A percentile compares a stretch with the other conserved stretches of the same genome.
Conservation (phyloP, 2,113 vertebrate genomes). For the Ophiodon elongatus region DNA sequence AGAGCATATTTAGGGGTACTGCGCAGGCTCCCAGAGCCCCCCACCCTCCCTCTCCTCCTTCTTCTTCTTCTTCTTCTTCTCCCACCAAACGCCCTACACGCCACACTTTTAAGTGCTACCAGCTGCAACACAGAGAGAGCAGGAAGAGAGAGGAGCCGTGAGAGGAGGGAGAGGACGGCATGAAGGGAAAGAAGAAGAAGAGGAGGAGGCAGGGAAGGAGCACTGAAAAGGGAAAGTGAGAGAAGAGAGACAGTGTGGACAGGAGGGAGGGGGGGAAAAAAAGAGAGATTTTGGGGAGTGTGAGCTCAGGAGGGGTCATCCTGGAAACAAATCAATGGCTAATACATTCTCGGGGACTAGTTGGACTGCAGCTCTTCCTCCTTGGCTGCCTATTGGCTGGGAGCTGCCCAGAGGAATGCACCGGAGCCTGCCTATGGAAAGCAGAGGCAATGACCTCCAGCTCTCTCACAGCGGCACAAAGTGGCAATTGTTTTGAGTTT, state of each 20-base stretch:
- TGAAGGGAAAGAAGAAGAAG: slow-evolving; percentile 20
- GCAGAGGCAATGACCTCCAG: slow-evolving; percentile 78
- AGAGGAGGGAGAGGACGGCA: slow-evolving; percentile 26
- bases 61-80: slow-evolving; percentile 26
- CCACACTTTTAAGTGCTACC: slow-evolving; percentile 83
- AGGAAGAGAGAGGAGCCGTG: slow-evolving; percentile 55
- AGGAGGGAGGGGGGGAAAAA: not conserved
- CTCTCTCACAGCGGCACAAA: slow-evolving; percentile 81
- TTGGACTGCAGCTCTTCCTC: slow-evolving; percentile 72
- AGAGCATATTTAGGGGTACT: slow-evolving; percentile 73
- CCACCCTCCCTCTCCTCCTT: not conserved
- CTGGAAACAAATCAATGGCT: slow-evolving; percentile 83
- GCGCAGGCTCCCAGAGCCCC: slow-evolving; percentile 70
- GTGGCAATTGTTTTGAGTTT: slow-evolving; percentile 83
- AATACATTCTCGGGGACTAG: slow-evolving; percentile 78
- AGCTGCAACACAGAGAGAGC: slow-evolving; percentile 79
- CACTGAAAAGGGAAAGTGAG: slow-evolving; percentile 41
- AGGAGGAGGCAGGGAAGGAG: slow-evolving; percentile 35
- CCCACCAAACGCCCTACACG: slow-evolving; percentile 69
- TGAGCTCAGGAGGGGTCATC: slow-evolving; percentile 73
- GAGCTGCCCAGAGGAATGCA: slow-evolving; percentile 80
- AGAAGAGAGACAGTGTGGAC: slow-evolving; percentile 33
- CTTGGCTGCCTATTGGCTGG: slow-evolving; percentile 72
- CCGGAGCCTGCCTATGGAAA: slow-evolving; percentile 80
- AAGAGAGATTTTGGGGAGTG: slow-evolving; percentile 49